phyloP scores from a whole-genome alignment of 1,140 invertebrate genomes.

The Protaetia brevitarsis region DNA sequence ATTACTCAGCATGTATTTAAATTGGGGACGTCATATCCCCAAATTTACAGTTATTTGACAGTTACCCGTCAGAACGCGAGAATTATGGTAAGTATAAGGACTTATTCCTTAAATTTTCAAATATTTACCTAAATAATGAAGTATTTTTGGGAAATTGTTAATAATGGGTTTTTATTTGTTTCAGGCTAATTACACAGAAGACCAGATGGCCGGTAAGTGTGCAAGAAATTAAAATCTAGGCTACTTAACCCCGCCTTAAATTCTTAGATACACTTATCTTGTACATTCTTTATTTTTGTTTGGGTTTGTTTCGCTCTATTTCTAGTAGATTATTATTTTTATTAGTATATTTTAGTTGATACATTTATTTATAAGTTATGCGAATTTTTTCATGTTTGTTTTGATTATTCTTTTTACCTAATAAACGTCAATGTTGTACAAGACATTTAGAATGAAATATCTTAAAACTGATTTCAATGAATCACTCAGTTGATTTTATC shows the following conservation, averaged over 20 bases:
- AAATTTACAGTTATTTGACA: not conserved
- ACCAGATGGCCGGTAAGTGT: conserved; percentile 84
- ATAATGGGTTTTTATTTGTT: conserved; percentile 46
- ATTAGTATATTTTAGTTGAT: not conserved
- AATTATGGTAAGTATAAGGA: conserved; percentile 1
- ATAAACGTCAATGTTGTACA: not conserved
- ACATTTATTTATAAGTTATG: not conserved
- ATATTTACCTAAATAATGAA: not conserved
- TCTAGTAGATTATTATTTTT: not conserved
- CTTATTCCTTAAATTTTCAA: not conserved
- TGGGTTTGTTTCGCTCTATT: conserved; percentile 28
- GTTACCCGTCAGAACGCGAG: not conserved
- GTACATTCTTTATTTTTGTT: conserved; percentile 22
- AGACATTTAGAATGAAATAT: conserved; percentile 17
- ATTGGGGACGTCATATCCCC: conserved; percentile 12
- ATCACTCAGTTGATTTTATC: conserved; percentile 40
- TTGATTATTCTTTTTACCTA: not conserved
- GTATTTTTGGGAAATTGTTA: not conserved
- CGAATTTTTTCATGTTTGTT: not conserved
- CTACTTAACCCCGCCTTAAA: conserved; percentile 47
- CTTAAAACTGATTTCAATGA: conserved; percentile 30
- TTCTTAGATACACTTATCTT: conserved; percentile 24
- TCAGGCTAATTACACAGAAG: conserved; percentile 83
- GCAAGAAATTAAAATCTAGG: conserved; percentile 46
- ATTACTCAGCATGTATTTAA: not conserved